Evolutionary conservation across 2,888 invertebrate species (phyloP), one percentile per base, ranked within the genome.

Genomic region (Caradrina kadenii): DNA sequence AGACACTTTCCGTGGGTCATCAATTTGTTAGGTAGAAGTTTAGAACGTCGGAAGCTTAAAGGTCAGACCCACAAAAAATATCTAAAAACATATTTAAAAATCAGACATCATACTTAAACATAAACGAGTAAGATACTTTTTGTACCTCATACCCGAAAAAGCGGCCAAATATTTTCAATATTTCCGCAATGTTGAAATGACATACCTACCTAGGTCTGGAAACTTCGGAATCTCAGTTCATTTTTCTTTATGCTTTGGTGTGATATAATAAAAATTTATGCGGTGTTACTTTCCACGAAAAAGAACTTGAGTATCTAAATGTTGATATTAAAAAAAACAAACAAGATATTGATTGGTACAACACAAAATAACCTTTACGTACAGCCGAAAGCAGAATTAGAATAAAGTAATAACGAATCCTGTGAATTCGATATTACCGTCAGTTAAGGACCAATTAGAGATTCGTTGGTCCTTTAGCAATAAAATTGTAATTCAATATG

Each of bases 371-470:
- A 55, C 19, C 15, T 31, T 35, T n/a, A 48, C 13, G 21, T 19
- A 48, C 15, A 56, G 48, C 48, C 22, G 7, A 42, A 39, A 58
- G 48, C 13, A 31, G 35, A 15, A 50, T 54, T 54, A 50, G 10
- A 58, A 61, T 49, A 10, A 26, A 63, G 52, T 53, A 39, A 65
- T 55, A 63, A 21, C 19, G 63, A 61, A n/a, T 54, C 39, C n/a
- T 48, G 45, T 13, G 49, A 60, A 63, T 39, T 26, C 35, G 49
- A 56, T 78, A 56, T 50, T 50, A 31, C 39, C 56, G 42, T 35
- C 35, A 63, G 59, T 63, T 26, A 59, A 63, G 54, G 59, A 65
- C 56, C 54, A 81, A 77, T 77, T 81, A 70, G 52, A 52, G 63
- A 71, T 63, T 60, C 52, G 69, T 60, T 35, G 55, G 52, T 48